phyloP scores from a whole-genome alignment of 2,888 invertebrate genomes.

The Autographa gamma region DNA sequence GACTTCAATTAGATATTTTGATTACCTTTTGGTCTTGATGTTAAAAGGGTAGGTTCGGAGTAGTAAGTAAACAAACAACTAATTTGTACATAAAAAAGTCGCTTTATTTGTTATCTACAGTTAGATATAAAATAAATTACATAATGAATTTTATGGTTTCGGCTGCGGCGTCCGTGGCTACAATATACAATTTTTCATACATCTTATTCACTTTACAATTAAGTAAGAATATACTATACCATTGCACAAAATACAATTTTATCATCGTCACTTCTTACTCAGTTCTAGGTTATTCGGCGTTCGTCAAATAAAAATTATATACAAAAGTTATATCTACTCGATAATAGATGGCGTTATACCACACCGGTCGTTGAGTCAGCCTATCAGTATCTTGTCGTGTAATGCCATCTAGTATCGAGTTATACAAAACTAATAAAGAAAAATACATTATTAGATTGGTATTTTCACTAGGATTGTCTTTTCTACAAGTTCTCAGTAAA shows the following conservation, averaged over 20 bases:
- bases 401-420: constrained; percentile 48
- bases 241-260: constrained; percentile 62
- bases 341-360: constrained; percentile 47
- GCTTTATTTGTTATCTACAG: constrained; percentile 88
- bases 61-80: constrained; percentile 26
- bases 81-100: constrained; percentile 85
- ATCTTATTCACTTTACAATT: constrained; percentile 60
- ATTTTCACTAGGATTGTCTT: constrained; percentile 60
- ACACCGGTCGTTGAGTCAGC: constrained; percentile 10
- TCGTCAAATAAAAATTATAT: constrained; percentile 55
- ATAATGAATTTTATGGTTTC: constrained; percentile 77
- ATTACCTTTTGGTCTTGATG: background rate
- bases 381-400: constrained; percentile 7
- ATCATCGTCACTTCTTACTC: constrained; percentile 48
- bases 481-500: constrained; percentile 55
- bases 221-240: constrained; percentile 55
- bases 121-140: constrained; percentile 89
- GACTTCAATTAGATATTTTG: too few relatives aligned
- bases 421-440: constrained; percentile 47
- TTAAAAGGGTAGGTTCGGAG: background rate
- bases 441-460: constrained; percentile 47
- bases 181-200: constrained; percentile 69
- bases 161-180: constrained; percentile 76
- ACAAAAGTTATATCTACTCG: constrained; percentile 47
- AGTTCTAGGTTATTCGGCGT: constrained; percentile 48